phyloP scores from a whole-genome alignment of 2,888 invertebrate species.

The Papilio gigon region DNA sequence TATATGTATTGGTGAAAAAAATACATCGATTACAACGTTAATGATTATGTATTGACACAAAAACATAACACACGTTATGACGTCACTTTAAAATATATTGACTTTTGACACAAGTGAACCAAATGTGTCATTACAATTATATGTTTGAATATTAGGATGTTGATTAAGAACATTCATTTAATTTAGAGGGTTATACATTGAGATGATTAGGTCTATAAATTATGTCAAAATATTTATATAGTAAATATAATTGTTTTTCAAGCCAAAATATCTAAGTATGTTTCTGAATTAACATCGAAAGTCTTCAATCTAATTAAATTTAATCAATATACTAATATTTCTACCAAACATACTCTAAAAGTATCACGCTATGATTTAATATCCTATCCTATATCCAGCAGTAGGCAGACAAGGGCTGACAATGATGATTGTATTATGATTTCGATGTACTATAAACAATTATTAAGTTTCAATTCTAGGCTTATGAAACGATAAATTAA shows the following conservation, averaged over 20 bases:
- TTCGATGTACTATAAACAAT: neutral
- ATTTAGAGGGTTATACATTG: neutral
- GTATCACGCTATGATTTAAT: too few relatives aligned
- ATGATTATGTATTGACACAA: too few relatives aligned
- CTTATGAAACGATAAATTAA: constrained; percentile 13
- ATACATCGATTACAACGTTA: too few relatives aligned
- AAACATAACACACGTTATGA: neutral
- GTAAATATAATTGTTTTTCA: neutral
- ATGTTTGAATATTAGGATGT: neutral
- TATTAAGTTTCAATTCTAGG: neutral
- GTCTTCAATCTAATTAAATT: neutral
- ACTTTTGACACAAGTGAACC: neutral
- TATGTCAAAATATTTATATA: neutral
- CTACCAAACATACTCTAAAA: too few relatives aligned
- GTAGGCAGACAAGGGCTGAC: too few relatives aligned
- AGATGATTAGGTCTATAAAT: neutral
- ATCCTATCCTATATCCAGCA: too few relatives aligned
- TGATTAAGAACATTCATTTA: constrained; percentile 8
- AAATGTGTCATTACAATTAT: constrained; percentile 1
- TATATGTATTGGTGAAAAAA: neutral
- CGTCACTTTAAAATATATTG: neutral
- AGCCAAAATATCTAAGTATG: too few relatives aligned
- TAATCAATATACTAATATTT: too few relatives aligned
- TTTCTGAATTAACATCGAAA: neutral
- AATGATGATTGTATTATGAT: neutral